These are phyloP conservation scores for Darevskia mixta DNA, from an alignment of 2,797 vertebrate species.

Conservation along the genomic window DNA sequence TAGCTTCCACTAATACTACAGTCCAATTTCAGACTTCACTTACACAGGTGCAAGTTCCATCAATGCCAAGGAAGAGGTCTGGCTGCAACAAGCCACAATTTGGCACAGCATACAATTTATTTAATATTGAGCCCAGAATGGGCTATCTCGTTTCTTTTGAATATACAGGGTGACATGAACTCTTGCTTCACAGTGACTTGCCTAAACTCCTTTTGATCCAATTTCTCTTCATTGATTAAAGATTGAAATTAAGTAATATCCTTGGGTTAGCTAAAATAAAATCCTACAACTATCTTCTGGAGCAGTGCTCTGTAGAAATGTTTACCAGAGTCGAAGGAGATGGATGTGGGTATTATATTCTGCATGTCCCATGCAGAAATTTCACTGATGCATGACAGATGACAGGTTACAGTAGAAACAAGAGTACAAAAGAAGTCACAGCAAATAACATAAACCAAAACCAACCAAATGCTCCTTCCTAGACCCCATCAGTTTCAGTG, in stretches of 20 bases:
- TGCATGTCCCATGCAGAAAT: not conserved
- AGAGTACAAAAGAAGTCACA: not conserved
- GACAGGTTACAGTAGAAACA: not conserved
- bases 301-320: no score
- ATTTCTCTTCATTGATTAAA: conserved; percentile 1
- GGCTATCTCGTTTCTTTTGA: not conserved
- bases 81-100: not conserved
- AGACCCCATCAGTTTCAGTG: not conserved
- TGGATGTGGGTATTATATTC: not conserved
- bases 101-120: not conserved
- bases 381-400: not conserved
- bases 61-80: not conserved
- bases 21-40: not conserved
- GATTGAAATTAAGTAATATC: not conserved
- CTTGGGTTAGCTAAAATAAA: not conserved
- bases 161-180: not conserved
- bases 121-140: not conserved
- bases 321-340: not conserved
- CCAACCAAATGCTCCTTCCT: not conserved
- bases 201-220: not conserved
- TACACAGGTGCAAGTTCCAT: not conserved
- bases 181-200: conserved; percentile 16
- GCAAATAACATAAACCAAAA: not conserved
- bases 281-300: not conserved
- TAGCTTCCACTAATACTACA: not conserved